Conservation (phyloP, 2,797 vertebrate species). For the Lacerta bilineata region DNA sequence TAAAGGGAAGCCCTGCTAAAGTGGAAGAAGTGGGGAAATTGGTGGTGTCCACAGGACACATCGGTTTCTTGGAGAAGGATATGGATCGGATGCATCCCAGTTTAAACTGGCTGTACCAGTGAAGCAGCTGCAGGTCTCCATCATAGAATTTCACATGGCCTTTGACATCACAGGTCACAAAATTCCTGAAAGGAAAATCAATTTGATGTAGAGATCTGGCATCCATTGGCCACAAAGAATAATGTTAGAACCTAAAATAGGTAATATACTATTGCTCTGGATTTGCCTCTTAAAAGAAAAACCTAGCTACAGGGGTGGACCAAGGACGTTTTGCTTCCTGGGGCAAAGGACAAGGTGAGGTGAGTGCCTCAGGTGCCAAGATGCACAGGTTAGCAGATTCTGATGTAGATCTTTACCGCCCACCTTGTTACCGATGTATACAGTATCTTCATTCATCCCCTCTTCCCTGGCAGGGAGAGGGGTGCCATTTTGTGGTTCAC, state of each 20-base stretch:
- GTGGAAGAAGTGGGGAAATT: conserved; percentile 69
- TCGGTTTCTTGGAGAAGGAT: conserved; percentile 85
- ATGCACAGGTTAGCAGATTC: too few species aligned
- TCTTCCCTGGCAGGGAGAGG: too few species aligned
- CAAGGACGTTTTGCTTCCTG: too few species aligned
- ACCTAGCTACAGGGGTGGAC: too few species aligned
- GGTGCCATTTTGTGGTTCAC: too few species aligned
- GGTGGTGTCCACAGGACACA: conserved; percentile 26
- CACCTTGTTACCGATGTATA: too few species aligned
- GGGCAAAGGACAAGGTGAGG: too few species aligned
- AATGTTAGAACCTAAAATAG: not conserved
- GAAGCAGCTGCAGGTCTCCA: conserved; percentile 79
- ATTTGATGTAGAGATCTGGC: too few species aligned
- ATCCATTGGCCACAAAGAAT: not conserved
- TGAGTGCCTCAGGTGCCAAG: too few species aligned
- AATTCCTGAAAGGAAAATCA: conserved; percentile 78
- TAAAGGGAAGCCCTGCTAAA: conserved; percentile 69
- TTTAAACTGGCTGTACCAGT: conserved; percentile 80
- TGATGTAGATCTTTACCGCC: too few species aligned
- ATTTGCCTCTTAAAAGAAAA: not conserved
- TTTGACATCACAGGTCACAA: conserved; percentile 88
- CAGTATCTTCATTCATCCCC: too few species aligned
- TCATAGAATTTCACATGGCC: conserved; percentile 90
- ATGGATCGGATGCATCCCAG: conserved; percentile 86
- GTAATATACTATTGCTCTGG: not conserved